These are phyloP conservation scores for Dipodomys spectabilis DNA, from an alignment of 2,113 vertebrate species.

Conservation along the genomic window DNA sequence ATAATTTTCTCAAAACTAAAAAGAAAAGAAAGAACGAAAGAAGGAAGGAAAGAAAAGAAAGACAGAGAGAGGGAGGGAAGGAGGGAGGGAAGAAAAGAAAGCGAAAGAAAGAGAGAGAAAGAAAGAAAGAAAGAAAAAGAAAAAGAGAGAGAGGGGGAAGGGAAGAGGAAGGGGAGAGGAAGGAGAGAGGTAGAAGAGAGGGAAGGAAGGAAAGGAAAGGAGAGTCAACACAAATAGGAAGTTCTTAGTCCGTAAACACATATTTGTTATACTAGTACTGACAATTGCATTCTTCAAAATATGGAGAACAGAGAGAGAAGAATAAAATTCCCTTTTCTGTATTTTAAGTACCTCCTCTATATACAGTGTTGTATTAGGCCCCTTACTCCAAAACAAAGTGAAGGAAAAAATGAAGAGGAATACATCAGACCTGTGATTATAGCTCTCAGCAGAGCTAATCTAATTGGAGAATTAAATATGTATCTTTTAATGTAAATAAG, in stretches of 20 bases:
- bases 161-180: too few relatives aligned
- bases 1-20: too few relatives aligned
- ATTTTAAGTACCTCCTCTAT: neutral
- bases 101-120: too few relatives aligned
- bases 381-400: neutral
- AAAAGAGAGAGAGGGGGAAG: too few relatives aligned
- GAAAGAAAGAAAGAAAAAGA: too few relatives aligned
- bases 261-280: neutral
- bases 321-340: neutral
- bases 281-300: slow-evolving; percentile 13
- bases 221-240: neutral
- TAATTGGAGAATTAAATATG: slow-evolving; percentile 57
- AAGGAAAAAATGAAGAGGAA: slow-evolving; percentile 26
- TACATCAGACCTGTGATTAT: neutral
- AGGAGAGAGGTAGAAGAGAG: too few relatives aligned
- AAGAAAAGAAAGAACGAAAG: too few relatives aligned
- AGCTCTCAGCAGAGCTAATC: slow-evolving; percentile 34
- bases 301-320: neutral
- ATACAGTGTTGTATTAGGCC: neutral
- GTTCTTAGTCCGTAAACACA: slow-evolving; percentile 41
- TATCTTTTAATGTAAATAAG: slow-evolving; percentile 50
- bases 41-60: too few relatives aligned
- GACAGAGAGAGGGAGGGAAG: too few relatives aligned
- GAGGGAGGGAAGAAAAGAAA: too few relatives aligned
- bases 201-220: too few relatives aligned